phyloP scores from a whole-genome alignment of 2,113 vertebrate species.

The Cynopterus brachyotis region DNA sequence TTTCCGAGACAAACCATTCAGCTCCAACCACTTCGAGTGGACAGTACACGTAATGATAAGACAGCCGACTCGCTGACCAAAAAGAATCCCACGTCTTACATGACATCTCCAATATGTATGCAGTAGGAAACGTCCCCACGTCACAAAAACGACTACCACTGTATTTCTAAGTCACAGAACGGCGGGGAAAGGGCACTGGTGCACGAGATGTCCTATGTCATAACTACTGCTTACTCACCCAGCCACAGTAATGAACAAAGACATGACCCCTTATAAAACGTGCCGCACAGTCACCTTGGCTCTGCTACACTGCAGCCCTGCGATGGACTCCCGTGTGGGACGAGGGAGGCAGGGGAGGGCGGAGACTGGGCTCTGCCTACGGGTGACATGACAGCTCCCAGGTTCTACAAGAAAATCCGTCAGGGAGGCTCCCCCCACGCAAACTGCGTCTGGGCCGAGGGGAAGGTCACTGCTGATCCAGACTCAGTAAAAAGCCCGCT shows the following conservation, averaged over 20 bases:
- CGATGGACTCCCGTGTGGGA: neutral
- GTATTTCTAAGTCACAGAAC: slow-evolving; percentile 19
- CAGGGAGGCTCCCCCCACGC: neutral
- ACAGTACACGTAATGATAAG: slow-evolving; percentile 18
- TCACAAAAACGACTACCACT: neutral
- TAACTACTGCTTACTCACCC: neutral
- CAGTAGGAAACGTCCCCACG: neutral
- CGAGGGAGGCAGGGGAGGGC: neutral
- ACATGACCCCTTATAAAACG: neutral
- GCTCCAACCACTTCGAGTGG: neutral
- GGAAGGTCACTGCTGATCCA: neutral
- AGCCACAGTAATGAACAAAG: neutral
- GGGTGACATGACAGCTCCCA: neutral
- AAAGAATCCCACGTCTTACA: neutral
- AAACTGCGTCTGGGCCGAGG: neutral
- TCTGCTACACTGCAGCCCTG: neutral
- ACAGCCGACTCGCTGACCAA: neutral
- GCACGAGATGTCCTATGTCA: neutral
- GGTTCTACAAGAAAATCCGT: neutral
- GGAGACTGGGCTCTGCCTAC: neutral
- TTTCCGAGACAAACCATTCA: slow-evolving; percentile 46
- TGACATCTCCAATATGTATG: neutral
- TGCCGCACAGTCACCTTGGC: neutral
- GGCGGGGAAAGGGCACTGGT: neutral
- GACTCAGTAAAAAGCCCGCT: neutral